Percentiles rank a stretch among this genome's conserved stretches.
Conservation (phyloP, 64 coral and sea anemone species). For the Porites australiensis region DNA sequence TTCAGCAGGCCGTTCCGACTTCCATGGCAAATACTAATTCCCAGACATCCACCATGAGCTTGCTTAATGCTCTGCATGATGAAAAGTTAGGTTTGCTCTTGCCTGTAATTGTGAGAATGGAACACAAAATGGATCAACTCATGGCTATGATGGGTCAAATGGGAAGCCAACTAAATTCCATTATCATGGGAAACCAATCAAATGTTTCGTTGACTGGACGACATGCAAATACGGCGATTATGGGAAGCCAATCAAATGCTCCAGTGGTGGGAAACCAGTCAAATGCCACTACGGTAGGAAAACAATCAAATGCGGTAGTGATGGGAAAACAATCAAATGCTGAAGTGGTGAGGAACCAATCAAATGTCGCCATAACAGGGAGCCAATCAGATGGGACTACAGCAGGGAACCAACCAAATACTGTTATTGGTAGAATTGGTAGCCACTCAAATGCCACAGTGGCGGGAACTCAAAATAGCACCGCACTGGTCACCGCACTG, state of each 20-base stretch:
- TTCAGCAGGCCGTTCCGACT: not conserved
- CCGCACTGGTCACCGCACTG: too few relatives aligned
- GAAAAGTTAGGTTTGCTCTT: conserved; percentile 1
- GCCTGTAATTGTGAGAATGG: conserved; percentile 13
- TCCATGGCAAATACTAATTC: not conserved
- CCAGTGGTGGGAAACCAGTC: not conserved
- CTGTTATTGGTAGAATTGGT: not conserved
- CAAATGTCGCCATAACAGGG: not conserved
- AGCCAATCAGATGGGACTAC: not conserved
- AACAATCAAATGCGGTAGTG: not conserved
- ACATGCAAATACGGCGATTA: not conserved
- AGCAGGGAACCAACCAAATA: not conserved
- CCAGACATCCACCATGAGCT: conserved; percentile 16
- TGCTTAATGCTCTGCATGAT: conserved; percentile 34
- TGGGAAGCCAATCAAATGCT: not conserved
- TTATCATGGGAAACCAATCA: not conserved
- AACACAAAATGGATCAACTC: conserved; percentile 36
- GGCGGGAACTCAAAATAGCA: too few relatives aligned
- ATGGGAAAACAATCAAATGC: not conserved
- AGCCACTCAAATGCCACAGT: not conserved
- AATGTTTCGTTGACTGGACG: not conserved
- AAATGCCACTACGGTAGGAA: not conserved
- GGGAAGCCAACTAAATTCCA: conserved; percentile 1
- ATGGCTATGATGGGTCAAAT: conserved; percentile 15
- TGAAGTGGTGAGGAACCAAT: not conserved